Evolutionary conservation across 1,140 invertebrate species (phyloP).

Genomic region (Teleogryllus occipitalis): DNA sequence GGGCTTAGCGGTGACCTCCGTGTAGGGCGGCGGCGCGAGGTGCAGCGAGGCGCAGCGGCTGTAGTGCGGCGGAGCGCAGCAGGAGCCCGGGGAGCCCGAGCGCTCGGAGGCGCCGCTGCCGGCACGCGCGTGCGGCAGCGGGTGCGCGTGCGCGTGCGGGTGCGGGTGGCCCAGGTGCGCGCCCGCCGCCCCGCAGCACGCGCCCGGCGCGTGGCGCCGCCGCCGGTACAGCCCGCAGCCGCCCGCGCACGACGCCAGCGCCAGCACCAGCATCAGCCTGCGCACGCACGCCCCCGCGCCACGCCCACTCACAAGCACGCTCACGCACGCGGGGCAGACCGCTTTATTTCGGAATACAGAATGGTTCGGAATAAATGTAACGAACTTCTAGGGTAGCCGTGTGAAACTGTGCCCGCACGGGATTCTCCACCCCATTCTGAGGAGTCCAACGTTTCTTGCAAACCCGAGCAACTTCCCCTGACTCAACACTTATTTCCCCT

Average conservation of each 20-base stretch:
- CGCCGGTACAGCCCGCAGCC: slow-evolving; percentile 41
- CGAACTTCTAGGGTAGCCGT: too few species aligned
- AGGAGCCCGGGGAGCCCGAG: slow-evolving; percentile 57
- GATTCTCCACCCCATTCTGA: too few species aligned
- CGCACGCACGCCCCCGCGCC: neutral
- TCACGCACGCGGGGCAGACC: too few species aligned
- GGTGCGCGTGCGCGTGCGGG: slow-evolving; percentile 46
- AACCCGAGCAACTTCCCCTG: too few species aligned
- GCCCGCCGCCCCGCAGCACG: slow-evolving; percentile 25
- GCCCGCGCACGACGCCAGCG: slow-evolving; percentile 40
- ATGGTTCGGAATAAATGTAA: too few species aligned
- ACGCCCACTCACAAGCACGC: neutral
- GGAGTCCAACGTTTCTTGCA: too few species aligned
- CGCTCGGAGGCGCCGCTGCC: slow-evolving; percentile 38
- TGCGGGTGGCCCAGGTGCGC: slow-evolving; percentile 26
- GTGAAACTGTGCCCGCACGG: too few species aligned
- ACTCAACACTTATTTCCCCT: too few species aligned
- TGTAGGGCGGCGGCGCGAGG: slow-evolving; percentile 67
- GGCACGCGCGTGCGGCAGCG: slow-evolving; percentile 56
- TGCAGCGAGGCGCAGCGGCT: slow-evolving; percentile 63
- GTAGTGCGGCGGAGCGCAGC: slow-evolving; percentile 67
- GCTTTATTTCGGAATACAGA: too few species aligned
- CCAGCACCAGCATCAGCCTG: slow-evolving; percentile 42
- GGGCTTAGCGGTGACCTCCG: slow-evolving; percentile 76
- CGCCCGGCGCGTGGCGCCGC: slow-evolving; percentile 24